phyloP scores from a whole-genome alignment of 2,888 invertebrate species.

The Drymonia ruficornis region DNA sequence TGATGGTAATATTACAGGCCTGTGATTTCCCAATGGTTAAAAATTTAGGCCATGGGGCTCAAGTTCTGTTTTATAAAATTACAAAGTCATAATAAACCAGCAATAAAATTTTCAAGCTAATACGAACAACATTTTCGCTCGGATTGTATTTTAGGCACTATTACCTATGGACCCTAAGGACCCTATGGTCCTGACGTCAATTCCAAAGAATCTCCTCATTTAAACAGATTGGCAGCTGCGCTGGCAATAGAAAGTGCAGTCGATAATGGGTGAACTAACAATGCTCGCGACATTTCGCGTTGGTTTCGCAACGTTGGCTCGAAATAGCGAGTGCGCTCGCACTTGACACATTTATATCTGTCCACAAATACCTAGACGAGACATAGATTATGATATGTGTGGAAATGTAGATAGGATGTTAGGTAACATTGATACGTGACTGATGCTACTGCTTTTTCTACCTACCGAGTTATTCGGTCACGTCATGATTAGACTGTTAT shows the following conservation, averaged over 20 bases:
- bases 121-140: too few relatives aligned
- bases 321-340: constrained; percentile 47
- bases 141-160: too few relatives aligned
- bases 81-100: too few relatives aligned
- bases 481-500: too few relatives aligned
- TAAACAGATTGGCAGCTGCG: neutral
- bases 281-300: constrained; percentile 29
- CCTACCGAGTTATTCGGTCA: neutral
- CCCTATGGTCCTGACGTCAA: neutral
- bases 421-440: neutral
- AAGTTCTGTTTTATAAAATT: too few relatives aligned
- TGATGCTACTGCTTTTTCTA: neutral
- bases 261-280: constrained; percentile 37
- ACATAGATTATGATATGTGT: constrained; percentile 28
- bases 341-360: constrained; percentile 58
- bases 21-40: too few relatives aligned
- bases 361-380: constrained; percentile 32
- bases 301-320: constrained; percentile 29
- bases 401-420: constrained; percentile 12
- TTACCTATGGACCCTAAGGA: too few relatives aligned
- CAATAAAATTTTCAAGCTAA: too few relatives aligned
- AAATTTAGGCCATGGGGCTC: too few relatives aligned
- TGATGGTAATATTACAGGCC: too few relatives aligned
- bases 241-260: constrained; percentile 27
- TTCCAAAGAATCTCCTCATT: too few relatives aligned